Evolutionary conservation across 2,888 invertebrate genomes (phyloP).

Genomic region (Celastrina argiolus): DNA sequence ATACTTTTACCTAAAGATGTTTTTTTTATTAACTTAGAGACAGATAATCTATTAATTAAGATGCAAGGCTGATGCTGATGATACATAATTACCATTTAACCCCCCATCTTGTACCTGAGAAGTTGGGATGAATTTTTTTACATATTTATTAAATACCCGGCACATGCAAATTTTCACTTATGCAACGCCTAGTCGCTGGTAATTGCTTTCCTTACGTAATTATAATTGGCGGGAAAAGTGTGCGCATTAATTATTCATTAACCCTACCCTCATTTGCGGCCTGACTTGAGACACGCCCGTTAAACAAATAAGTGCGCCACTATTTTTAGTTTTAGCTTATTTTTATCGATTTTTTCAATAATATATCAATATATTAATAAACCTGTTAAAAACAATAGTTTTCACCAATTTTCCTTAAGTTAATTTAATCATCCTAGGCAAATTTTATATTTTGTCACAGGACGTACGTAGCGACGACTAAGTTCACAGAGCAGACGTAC

Average conservation of each 20-base stretch:
- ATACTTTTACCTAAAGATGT: too few relatives aligned
- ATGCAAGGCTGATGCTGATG: background rate
- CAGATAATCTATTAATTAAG: too few relatives aligned
- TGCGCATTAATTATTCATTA: constrained; percentile 75
- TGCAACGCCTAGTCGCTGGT: constrained; percentile 39
- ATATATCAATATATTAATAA: constrained; percentile 23
- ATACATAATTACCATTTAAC: constrained; percentile 2
- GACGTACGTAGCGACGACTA: background rate
- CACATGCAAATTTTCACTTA: constrained; percentile 38
- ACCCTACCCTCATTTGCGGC: constrained; percentile 59
- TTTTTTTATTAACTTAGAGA: too few relatives aligned
- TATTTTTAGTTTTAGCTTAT: constrained; percentile 54
- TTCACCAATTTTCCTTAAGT: background rate
- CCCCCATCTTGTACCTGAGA: background rate
- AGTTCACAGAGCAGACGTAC: background rate
- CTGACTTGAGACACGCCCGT: constrained; percentile 66
- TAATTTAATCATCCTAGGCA: background rate
- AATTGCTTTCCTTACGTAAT: constrained; percentile 70
- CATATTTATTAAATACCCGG: constrained; percentile 28
- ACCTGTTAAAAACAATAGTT: background rate
- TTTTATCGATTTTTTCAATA: constrained; percentile 45
- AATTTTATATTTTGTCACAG: too few relatives aligned
- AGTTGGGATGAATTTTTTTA: constrained; percentile 22
- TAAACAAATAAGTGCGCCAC: constrained; percentile 55
- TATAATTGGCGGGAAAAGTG: constrained; percentile 71